Conservation (phyloP, 2,888 invertebrate genomes). For the Pristionchus maxplancki region DNA sequence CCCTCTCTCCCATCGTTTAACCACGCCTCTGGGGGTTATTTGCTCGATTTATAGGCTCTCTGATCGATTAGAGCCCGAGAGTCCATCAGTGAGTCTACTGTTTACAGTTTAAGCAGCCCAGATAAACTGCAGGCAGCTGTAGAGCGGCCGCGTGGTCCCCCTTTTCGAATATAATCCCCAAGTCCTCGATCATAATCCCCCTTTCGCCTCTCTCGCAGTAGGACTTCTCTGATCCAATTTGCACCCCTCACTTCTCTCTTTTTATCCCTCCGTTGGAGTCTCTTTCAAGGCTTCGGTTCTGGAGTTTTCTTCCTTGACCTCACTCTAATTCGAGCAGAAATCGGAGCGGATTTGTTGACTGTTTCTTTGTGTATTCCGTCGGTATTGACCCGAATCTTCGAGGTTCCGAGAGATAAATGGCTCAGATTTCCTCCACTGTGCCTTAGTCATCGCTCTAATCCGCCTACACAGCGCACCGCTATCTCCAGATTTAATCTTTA, state of each 20-base stretch:
- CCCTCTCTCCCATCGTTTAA: not conserved
- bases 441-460: not conserved
- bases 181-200: slow-evolving; percentile 31
- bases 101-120: not conserved
- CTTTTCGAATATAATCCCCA: not conserved
- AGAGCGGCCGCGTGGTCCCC: not conserved
- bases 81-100: not conserved
- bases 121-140: not conserved
- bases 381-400: too few relatives aligned
- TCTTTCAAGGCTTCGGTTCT: not conserved
- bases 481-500: not conserved
- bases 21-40: not conserved
- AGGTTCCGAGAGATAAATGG: too few relatives aligned
- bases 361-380: not conserved
- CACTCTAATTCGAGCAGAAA: too few relatives aligned
- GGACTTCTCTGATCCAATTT: slow-evolving; percentile 33
- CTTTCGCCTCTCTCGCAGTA: slow-evolving; percentile 2
- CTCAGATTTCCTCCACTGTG: not conserved
- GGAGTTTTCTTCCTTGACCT: not conserved
- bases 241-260: not conserved
- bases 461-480: not conserved
- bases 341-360: too few relatives aligned
- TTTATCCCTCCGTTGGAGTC: not conserved
- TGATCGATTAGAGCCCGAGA: not conserved
- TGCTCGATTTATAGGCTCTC: not conserved